phyloP scores from a whole-genome alignment of 1,140 invertebrate species.

The Hetaerina americana region DNA sequence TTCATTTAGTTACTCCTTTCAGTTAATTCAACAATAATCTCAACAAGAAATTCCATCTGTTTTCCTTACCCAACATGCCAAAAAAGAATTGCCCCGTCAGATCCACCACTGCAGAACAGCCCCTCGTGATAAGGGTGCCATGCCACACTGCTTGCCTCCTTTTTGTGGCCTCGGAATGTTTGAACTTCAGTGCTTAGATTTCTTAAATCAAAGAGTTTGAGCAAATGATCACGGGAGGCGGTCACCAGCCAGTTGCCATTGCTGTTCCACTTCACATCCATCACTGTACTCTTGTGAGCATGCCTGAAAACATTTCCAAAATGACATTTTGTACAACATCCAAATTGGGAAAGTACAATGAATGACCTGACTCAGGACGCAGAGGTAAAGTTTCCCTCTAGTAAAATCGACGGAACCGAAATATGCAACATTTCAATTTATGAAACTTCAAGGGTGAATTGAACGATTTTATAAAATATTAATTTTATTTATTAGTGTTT shows the following conservation, averaged over 20 bases:
- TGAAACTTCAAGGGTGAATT: too few species aligned
- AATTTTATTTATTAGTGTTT: too few species aligned
- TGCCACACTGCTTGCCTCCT: slow-evolving; percentile 91
- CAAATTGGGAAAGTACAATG: too few species aligned
- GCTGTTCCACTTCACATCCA: slow-evolving; percentile 97
- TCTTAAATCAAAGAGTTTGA: slow-evolving; percentile 96
- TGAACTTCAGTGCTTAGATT: slow-evolving; percentile 89
- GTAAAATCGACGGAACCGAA: too few species aligned
- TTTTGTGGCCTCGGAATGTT: slow-evolving; percentile 95
- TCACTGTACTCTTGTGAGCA: slow-evolving; percentile 98
- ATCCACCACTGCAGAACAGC: slow-evolving; percentile 90
- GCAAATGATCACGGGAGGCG: slow-evolving; percentile 90
- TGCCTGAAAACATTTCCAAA: slow-evolving; percentile 46
- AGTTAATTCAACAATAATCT: too few species aligned
- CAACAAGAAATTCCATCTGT: too few species aligned
- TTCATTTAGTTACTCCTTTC: too few species aligned
- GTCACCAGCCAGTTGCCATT: slow-evolving; percentile 99
- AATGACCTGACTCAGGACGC: too few species aligned
- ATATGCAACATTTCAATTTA: too few species aligned
- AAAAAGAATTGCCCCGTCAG: slow-evolving; percentile 94
- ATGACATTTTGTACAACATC: too few species aligned
- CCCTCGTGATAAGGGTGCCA: slow-evolving; percentile 98
- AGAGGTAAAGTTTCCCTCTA: too few species aligned
- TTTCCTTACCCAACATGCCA: slow-evolving; percentile 94
- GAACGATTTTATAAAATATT: too few species aligned